phyloP scores from a whole-genome alignment of 2,113 vertebrate genomes.

The Cyprinodon brontotheroides region DNA sequence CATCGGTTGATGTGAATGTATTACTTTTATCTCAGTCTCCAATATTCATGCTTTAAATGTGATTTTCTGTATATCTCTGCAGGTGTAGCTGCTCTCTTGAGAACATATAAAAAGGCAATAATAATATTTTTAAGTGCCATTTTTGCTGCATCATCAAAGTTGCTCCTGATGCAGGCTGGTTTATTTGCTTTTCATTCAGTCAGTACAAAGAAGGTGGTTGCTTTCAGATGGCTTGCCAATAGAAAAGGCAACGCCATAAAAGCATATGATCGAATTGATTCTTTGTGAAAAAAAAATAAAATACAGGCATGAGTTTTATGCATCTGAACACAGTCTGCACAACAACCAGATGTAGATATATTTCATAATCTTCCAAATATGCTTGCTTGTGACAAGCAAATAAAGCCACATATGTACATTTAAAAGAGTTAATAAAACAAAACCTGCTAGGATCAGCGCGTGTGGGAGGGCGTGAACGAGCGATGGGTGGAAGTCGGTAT shows the following conservation, averaged over 20 bases:
- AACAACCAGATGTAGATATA: conserved; percentile 76
- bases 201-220: conserved; percentile 66
- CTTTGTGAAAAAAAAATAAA: conserved; percentile 66
- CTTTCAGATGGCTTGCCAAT: conserved; percentile 64
- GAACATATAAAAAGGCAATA: conserved; percentile 67
- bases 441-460: conserved; percentile 71
- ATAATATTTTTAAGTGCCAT: conserved; percentile 67
- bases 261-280: conserved; percentile 77
- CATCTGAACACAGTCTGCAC: conserved; percentile 40
- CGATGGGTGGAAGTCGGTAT: conserved; percentile 72
- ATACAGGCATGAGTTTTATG: conserved; percentile 60
- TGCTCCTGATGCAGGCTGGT: conserved; percentile 61
- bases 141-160: conserved; percentile 71
- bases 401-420: conserved; percentile 79
- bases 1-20: conserved; percentile 57
- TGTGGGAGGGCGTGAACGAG: conserved; percentile 52
- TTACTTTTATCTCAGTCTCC: conserved; percentile 60
- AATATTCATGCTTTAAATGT: conserved; percentile 65
- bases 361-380: conserved; percentile 74
- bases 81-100: conserved; percentile 49
- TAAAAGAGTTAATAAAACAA: conserved; percentile 81
- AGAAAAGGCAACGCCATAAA: conserved; percentile 65
- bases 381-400: conserved; percentile 76
- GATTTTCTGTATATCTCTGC: conserved; percentile 52
- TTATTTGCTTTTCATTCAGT: conserved; percentile 73